Base-by-base conservation (phyloP, 2,888 invertebrate species). In the Epirrhoe tristata region DNA sequence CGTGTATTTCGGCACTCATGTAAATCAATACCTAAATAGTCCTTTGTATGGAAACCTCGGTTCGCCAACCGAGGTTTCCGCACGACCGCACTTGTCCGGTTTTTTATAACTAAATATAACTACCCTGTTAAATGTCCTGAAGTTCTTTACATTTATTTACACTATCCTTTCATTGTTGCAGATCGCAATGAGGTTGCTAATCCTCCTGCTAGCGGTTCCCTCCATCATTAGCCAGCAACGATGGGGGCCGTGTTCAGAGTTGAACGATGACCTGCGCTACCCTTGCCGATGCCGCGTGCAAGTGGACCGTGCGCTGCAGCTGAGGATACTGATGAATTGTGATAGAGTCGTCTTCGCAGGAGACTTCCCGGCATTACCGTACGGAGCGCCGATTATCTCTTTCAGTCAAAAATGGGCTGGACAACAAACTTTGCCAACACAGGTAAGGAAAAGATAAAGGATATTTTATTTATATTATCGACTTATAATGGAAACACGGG, bases 391-490 rank as follows among this genome's bases (percentile, higher is more conserved):
- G 2, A 96, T 98, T 68, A 95, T 96, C 58, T 95, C 96, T 7
- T 97, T 97, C 87, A 96, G 96, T 66, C 98, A 98, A 84, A 94
- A 96, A 73, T 95, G 95, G 89, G 96, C 96, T 71, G 98, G 98
- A 0, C 96, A 97, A 78, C 98, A 98, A 84, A 95, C 95, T 63
- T 89, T 98, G 71, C 97, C 98, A 5, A 95, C 96, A 34, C 96
- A 96, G 93, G 96, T 96, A 77, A 83, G 91, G 2, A 43, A 8
- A 43, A 12, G 34, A 5, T 34, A 34, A 4, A 6, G 6, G 34
- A 34, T 4, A 7, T 5, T 34, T 7, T 6, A 0, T 34, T 34
- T 34, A 34, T 1, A 5, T 34, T 34, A 34, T 34, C 34, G 34
- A 34, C 34, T 6, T 7, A 34, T 7, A 0, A 34, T 7, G 34